Evolutionary conservation across 1,140 invertebrate species (phyloP).

Genomic region (Hydropsyche tenuis): DNA sequence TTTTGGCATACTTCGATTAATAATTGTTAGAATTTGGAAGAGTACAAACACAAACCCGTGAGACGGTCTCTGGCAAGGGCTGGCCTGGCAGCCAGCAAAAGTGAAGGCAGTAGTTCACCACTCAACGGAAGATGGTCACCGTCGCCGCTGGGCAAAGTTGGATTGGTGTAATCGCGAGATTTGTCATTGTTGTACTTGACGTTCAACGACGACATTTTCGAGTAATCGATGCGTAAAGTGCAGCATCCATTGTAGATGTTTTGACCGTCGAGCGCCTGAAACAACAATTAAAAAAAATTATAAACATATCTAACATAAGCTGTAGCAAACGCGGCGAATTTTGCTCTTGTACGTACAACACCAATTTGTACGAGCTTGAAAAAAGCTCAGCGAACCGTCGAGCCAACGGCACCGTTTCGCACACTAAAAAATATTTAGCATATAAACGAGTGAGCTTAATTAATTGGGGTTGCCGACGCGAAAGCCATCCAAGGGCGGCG

Average conservation of each 20-base stretch:
- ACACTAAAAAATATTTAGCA: constrained; percentile 19
- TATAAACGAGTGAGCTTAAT: constrained; percentile 36
- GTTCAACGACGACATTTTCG: constrained; percentile 95
- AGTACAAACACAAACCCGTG: constrained; percentile 51
- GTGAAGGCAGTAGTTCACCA: constrained; percentile 68
- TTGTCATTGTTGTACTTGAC: constrained; percentile 99
- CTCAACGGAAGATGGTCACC: constrained; percentile 71
- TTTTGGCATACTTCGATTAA: too few relatives aligned
- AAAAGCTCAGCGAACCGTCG: constrained; percentile 7
- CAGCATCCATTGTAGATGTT: constrained; percentile 99
- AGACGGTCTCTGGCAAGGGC: constrained; percentile 57
- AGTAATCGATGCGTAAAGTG: constrained; percentile 98
- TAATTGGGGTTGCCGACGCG: constrained; percentile 33
- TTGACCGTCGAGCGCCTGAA: constrained; percentile 92
- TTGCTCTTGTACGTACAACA: too few relatives aligned
- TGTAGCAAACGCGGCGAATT: too few relatives aligned
- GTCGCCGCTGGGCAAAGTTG: constrained; percentile 93
- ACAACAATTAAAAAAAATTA: constrained; percentile 42
- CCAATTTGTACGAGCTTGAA: constrained; percentile 34
- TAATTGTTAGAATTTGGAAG: not conserved
- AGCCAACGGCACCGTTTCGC: too few relatives aligned
- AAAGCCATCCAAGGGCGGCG: constrained; percentile 17
- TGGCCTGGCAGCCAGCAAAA: constrained; percentile 64
- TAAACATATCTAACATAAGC: not conserved
- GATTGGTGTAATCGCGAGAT: constrained; percentile 98